Evolutionary conservation across 23 tunicate species (phyloP).

Genomic region (Trididemnum miniatum): DNA sequence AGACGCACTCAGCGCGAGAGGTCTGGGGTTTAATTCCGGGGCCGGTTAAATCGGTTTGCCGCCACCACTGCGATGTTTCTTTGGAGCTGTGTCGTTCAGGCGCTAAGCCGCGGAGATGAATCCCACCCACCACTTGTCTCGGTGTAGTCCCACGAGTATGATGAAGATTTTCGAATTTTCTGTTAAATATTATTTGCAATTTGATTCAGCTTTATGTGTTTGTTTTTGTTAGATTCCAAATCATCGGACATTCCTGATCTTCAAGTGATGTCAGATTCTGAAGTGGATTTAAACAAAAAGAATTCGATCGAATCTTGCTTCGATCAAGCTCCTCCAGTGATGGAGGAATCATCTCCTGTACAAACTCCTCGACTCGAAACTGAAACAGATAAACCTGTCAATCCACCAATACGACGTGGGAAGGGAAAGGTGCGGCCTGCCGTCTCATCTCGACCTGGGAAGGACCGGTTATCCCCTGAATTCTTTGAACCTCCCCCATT

Average conservation of each 20-base stretch:
- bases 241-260: background rate
- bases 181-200: no score
- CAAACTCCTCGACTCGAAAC: background rate
- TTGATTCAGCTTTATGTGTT: no score
- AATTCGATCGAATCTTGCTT: background rate
- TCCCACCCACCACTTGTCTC: no score
- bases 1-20: no score
- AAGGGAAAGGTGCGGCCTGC: slow-evolving; percentile 5
- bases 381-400: background rate
- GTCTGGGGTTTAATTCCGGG: no score
- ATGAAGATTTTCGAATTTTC: no score
- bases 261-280: slow-evolving; percentile 33
- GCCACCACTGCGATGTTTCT: no score
- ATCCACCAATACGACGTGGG: background rate
- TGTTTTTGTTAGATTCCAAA: no score
- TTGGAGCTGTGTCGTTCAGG: no score
- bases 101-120: no score
- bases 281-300: background rate
- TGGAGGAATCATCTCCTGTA: background rate
- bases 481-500: slow-evolving; percentile 67
- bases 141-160: no score
- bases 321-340: background rate
- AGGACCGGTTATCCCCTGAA: background rate
- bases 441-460: background rate
- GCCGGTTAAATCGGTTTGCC: no score